Percentiles rank a stretch among this genome's conserved stretches.
These are phyloP conservation scores for Perca flavescens DNA, from an alignment of 2,113 vertebrate species.

Conservation along the genomic window DNA sequence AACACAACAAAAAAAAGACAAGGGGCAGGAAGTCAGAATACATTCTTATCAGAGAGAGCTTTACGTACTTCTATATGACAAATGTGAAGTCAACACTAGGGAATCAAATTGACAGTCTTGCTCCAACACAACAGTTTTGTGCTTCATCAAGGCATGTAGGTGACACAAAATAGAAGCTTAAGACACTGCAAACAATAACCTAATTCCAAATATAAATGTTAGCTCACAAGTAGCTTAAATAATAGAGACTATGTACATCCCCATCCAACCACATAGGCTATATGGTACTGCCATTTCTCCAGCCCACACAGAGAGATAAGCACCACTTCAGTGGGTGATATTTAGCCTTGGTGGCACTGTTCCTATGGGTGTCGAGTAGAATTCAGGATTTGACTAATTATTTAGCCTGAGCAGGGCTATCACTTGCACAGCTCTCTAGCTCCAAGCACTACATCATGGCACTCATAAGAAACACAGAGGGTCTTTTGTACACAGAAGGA, in stretches of 20 bases:
- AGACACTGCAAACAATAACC: neutral
- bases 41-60: slow-evolving; percentile 25
- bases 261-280: slow-evolving; percentile 12
- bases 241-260: neutral
- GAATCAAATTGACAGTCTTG: slow-evolving; percentile 15
- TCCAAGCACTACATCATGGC: slow-evolving; percentile 61
- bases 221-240: slow-evolving; percentile 11
- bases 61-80: slow-evolving; percentile 21
- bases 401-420: slow-evolving; percentile 54
- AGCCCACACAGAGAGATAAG: slow-evolving; percentile 72
- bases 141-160: slow-evolving; percentile 17
- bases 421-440: slow-evolving; percentile 56
- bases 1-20: slow-evolving; percentile 18
- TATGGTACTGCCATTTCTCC: slow-evolving; percentile 45
- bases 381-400: slow-evolving; percentile 81
- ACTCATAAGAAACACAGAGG: slow-evolving; percentile 55
- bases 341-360: slow-evolving; percentile 66
- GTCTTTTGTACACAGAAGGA: slow-evolving; percentile 26
- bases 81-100: slow-evolving; percentile 39
- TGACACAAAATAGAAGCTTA: slow-evolving; percentile 16
- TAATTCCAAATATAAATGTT: slow-evolving; percentile 14
- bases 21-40: slow-evolving; percentile 27
- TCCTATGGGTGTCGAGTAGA: slow-evolving; percentile 62
- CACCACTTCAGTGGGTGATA: slow-evolving; percentile 67
- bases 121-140: neutral